Conservation (phyloP, 2,797 vertebrate genomes). For the Steatocranus sp. region DNA sequence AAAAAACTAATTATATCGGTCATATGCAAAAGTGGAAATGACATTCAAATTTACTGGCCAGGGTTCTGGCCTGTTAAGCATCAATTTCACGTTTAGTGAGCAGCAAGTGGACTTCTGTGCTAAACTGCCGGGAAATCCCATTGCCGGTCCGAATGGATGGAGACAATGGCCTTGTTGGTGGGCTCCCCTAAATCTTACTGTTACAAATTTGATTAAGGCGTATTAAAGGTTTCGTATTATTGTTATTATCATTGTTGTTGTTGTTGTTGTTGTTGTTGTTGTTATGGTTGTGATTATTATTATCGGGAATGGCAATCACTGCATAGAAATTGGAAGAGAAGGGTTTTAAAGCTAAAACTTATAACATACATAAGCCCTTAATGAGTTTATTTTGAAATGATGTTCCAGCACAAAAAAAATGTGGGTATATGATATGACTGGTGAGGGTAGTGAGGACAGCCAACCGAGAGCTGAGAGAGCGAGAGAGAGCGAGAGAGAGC, state of each 20-base stretch:
- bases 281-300: background rate
- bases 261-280: background rate
- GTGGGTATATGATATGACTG: constrained; percentile 1
- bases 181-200: background rate
- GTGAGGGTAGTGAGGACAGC: constrained; percentile 1
- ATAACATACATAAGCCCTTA: background rate
- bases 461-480: constrained; percentile 2
- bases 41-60: constrained; percentile 54
- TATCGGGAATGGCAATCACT: background rate
- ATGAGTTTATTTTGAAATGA: background rate
- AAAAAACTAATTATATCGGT: constrained; percentile 57
- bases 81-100: constrained; percentile 67
- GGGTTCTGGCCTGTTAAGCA: constrained; percentile 57
- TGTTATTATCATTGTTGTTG: background rate
- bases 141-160: constrained; percentile 46
- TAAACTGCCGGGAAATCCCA: constrained; percentile 25
- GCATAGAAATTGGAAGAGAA: background rate
- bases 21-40: constrained; percentile 59
- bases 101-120: constrained; percentile 55
- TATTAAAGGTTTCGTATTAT: background rate
- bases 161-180: constrained; percentile 5
- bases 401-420: background rate
- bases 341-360: background rate
- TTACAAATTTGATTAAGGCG: background rate
- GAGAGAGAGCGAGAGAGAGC: constrained; percentile 19